phyloP scores from a whole-genome alignment of 2,113 vertebrate genomes.

The Psittacula cyanocephala region DNA sequence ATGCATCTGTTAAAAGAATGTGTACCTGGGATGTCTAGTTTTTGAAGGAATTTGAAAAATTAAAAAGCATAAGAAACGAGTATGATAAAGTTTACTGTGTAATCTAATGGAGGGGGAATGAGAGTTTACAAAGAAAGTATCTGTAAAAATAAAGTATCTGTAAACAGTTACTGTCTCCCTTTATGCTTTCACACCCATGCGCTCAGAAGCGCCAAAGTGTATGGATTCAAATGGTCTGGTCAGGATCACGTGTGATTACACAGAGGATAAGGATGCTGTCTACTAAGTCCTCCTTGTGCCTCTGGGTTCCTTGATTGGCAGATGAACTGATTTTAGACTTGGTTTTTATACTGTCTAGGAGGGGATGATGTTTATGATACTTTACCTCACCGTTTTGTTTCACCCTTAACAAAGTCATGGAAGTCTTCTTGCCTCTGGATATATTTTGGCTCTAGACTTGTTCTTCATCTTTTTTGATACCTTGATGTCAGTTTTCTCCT shows the following conservation, averaged over 20 bases:
- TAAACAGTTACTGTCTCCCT: neutral
- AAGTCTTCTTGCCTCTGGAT: neutral
- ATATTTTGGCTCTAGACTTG: neutral
- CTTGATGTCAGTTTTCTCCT: neutral
- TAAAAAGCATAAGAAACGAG: neutral
- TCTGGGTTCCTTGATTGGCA: neutral
- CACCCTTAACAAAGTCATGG: neutral
- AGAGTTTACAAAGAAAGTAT: neutral
- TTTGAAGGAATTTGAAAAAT: neutral
- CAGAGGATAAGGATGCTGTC: neutral
- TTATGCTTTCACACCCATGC: neutral
- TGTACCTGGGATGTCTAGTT: neutral
- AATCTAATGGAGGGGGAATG: neutral
- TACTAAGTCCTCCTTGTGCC: neutral
- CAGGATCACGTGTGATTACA: neutral
- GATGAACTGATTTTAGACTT: neutral
- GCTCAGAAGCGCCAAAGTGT: neutral
- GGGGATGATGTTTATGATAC: neutral
- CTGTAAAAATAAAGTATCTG: neutral
- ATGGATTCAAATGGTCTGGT: neutral
- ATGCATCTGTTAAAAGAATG: neutral
- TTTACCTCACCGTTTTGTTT: neutral
- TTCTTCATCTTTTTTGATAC: neutral
- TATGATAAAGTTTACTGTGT: neutral
- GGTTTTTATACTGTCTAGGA: neutral